Conservation (phyloP, 2,888 invertebrate genomes). For the Latrodectus hesperus region DNA sequence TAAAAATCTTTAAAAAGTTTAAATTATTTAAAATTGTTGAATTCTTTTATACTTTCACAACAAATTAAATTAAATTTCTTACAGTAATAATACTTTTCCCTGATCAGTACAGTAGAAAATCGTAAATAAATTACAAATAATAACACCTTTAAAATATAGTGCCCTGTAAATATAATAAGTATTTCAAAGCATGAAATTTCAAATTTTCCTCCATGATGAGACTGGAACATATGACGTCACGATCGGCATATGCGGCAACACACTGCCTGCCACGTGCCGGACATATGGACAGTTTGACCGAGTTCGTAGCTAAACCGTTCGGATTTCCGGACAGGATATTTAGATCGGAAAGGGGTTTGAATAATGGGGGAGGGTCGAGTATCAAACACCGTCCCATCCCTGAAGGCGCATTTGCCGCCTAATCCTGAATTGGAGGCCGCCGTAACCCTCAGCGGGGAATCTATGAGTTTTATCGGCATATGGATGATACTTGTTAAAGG, state of each 20-base stretch:
- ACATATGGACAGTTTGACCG: slow-evolving; percentile 67
- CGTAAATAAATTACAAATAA: no score
- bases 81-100: no score
- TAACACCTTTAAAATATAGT: neutral
- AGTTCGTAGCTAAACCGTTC: slow-evolving; percentile 18
- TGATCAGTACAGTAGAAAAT: no score
- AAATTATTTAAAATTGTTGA: no score
- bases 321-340: slow-evolving; percentile 62
- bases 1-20: no score
- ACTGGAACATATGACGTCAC: slow-evolving; percentile 34
- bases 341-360: slow-evolving; percentile 29
- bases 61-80: no score
- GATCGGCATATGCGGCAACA: slow-evolving; percentile 15
- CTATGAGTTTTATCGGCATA: slow-evolving; percentile 1
- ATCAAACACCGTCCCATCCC: slow-evolving; percentile 19
- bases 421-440: slow-evolving; percentile 58
- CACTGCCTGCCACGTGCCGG: slow-evolving; percentile 50
- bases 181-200: neutral
- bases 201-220: neutral
- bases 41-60: no score
- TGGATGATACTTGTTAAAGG: slow-evolving; percentile 33
- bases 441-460: slow-evolving; percentile 39
- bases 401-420: slow-evolving; percentile 45
- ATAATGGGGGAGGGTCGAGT: slow-evolving; percentile 31
- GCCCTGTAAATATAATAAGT: neutral